A percentile compares a stretch with the other conserved stretches of the same genome.
Conservation (phyloP, 2,888 invertebrate genomes). For the Crepidodera aurea region DNA sequence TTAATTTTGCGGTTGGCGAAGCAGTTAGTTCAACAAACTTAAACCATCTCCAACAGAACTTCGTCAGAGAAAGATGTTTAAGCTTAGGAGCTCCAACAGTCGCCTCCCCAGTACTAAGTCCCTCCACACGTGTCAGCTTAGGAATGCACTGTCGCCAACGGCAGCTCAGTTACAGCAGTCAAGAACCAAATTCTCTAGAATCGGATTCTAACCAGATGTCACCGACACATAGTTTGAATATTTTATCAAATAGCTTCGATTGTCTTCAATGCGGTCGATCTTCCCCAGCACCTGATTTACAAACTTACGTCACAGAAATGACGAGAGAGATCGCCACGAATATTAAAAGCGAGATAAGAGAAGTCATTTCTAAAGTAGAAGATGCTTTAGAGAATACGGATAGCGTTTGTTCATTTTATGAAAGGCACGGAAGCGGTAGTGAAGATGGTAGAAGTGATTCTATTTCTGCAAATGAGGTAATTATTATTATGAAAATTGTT, state of each 20-base stretch:
- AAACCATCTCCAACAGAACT: constrained; percentile 50
- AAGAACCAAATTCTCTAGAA: constrained; percentile 73
- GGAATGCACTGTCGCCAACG: constrained; percentile 61
- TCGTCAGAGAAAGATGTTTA: constrained; percentile 64
- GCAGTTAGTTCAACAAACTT: constrained; percentile 61
- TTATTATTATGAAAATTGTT: not conserved
- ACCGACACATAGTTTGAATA: constrained; percentile 63
- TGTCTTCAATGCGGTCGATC: constrained; percentile 66
- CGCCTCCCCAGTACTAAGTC: constrained; percentile 67
- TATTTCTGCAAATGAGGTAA: constrained; percentile 72
- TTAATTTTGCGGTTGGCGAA: constrained; percentile 76
- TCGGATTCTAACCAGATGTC: constrained; percentile 60
- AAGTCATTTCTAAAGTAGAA: constrained; percentile 81
- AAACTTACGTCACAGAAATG: constrained; percentile 80
- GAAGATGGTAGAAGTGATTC: constrained; percentile 73
- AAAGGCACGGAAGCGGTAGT: constrained; percentile 63
- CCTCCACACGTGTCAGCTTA: constrained; percentile 70
- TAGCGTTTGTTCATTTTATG: constrained; percentile 53
- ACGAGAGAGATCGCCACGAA: constrained; percentile 82
- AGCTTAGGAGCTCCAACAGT: constrained; percentile 64
- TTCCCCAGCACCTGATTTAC: constrained; percentile 70
- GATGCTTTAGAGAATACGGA: constrained; percentile 79
- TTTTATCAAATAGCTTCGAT: constrained; percentile 63
- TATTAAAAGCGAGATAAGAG: constrained; percentile 82
- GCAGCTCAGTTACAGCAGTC: constrained; percentile 77